These are phyloP conservation scores for Lepidurus packardi DNA, from an alignment of 1,140 invertebrate species.

Conservation along the genomic window DNA sequence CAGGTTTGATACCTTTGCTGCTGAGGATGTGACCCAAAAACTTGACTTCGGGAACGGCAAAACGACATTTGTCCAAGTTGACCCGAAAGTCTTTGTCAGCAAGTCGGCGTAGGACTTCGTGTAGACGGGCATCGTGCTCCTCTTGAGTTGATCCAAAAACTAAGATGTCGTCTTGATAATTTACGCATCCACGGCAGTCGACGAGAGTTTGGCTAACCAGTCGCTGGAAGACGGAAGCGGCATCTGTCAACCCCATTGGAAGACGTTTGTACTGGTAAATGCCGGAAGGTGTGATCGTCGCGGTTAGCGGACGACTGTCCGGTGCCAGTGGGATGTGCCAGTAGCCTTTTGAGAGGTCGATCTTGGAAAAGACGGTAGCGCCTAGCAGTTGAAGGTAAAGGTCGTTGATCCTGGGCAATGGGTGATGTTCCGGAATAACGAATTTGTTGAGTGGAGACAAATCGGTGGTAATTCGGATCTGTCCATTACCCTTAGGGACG, in stretches of 20 bases:
- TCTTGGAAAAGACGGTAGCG: conserved; percentile 4
- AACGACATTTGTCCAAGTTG: conserved; percentile 44
- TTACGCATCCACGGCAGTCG: background rate
- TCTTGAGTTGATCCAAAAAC: conserved; percentile 37
- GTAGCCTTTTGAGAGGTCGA: background rate
- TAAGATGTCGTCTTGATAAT: conserved; percentile 38
- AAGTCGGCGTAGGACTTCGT: conserved; percentile 38
- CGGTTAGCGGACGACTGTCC: background rate
- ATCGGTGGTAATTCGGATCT: background rate
- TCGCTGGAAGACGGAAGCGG: background rate
- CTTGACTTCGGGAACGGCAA: conserved; percentile 39
- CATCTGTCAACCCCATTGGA: background rate
- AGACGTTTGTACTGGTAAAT: background rate
- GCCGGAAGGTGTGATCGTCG: background rate
- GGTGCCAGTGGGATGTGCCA: conserved; percentile 11
- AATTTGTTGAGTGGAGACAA: background rate
- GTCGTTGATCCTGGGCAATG: background rate
- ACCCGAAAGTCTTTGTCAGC: conserved; percentile 39
- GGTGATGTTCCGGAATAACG: background rate
- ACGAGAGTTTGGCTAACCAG: background rate
- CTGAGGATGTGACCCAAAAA: conserved; percentile 44
- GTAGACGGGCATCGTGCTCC: conserved; percentile 38
- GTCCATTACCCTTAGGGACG: background rate
- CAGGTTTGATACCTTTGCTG: conserved; percentile 41
- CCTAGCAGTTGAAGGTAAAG: background rate